Evolutionary conservation across 1,140 invertebrate species (phyloP).

Genomic region (Drosophila tropicalis): DNA sequence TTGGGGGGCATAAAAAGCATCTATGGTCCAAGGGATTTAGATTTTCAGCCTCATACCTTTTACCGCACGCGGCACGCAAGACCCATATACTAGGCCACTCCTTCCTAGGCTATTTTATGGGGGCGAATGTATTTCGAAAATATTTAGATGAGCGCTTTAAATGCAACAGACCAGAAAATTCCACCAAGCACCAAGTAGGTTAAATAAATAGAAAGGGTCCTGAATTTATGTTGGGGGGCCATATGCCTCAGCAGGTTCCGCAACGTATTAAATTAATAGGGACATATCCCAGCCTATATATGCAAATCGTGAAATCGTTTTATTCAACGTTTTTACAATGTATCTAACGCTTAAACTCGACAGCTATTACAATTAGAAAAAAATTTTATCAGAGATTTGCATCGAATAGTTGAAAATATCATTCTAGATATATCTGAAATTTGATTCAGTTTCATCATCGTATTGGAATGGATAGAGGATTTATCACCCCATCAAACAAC

Average conservation of each 20-base stretch:
- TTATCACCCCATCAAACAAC: too few species aligned
- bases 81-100: constrained; percentile 21
- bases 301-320: background rate
- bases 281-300: background rate
- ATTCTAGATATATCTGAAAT: too few species aligned
- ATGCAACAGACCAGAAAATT: constrained; percentile 60
- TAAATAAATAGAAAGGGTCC: constrained; percentile 20
- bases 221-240: background rate
- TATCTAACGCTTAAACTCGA: background rate
- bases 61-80: constrained; percentile 1
- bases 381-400: background rate
- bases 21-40: constrained; percentile 44
- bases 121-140: constrained; percentile 25
- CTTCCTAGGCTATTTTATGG: constrained; percentile 25
- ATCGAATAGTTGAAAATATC: too few species aligned
- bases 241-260: constrained; percentile 3
- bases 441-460: too few species aligned
- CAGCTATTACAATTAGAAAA: background rate
- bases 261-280: constrained; percentile 9
- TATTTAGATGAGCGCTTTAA: constrained; percentile 36
- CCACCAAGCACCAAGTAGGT: constrained; percentile 35
- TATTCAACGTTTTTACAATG: background rate
- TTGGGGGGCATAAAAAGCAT: constrained; percentile 41
- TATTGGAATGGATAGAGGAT: too few species aligned
- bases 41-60: constrained; percentile 6